A percentile compares a stretch with the other conserved stretches of the same genome.
These are phyloP conservation scores for Sebastes diploproa DNA, from an alignment of 2,797 vertebrate genomes.

Conservation along the genomic window DNA sequence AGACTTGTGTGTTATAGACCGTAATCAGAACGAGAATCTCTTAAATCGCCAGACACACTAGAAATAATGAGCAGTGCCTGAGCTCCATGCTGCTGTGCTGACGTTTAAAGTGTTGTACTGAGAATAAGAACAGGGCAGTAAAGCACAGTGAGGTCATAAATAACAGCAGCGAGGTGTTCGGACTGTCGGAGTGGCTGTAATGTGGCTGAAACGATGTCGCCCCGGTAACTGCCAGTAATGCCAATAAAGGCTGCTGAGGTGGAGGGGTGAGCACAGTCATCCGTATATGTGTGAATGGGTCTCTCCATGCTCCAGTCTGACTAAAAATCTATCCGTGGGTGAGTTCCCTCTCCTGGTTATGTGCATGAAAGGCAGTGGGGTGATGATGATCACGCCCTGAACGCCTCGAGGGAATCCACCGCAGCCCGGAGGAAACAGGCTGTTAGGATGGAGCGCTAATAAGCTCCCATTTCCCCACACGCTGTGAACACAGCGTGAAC, in stretches of 20 bases:
- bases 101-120: conserved; percentile 7
- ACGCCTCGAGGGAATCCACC: conserved; percentile 6
- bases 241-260: conserved; percentile 40
- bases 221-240: conserved; percentile 50
- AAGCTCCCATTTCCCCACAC: conserved; percentile 12
- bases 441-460: conserved; percentile 5
- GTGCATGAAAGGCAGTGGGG: background rate
- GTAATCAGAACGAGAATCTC: conserved; percentile 29
- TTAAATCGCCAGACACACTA: background rate
- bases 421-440: conserved; percentile 19
- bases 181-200: conserved; percentile 5
- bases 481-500: background rate
- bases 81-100: conserved; percentile 5
- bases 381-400: background rate
- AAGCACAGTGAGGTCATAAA: conserved; percentile 45
- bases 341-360: conserved; percentile 10
- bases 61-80: conserved; percentile 33
- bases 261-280: conserved; percentile 11
- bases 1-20: conserved; percentile 8
- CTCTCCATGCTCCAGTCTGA: conserved; percentile 19
- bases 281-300: conserved; percentile 39
- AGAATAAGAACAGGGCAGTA: background rate
- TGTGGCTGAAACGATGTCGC: conserved; percentile 41
- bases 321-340: conserved; percentile 10
- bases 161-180: conserved; percentile 37